Conservation (phyloP, 2,113 vertebrate species). For the Actinemys pallida region DNA sequence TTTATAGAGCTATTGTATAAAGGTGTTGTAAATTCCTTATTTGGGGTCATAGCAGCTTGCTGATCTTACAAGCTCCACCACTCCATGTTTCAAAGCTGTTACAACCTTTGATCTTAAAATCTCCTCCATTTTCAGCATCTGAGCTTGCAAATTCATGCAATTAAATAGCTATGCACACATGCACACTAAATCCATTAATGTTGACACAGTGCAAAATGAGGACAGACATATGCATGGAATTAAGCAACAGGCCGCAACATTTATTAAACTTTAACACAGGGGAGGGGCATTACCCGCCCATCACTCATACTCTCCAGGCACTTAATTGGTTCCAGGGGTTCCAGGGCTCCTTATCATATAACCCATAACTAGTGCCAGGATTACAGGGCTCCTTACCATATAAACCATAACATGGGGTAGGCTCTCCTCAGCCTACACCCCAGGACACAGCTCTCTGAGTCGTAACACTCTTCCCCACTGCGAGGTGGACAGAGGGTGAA, state of each 20-base stretch:
- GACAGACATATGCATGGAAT: not conserved
- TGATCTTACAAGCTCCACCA: constrained; percentile 31
- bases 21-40: constrained; percentile 42
- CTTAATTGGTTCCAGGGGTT: not conserved
- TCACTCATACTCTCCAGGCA: not conserved
- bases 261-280: not conserved
- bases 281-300: not conserved
- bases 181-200: not conserved
- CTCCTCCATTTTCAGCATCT: not conserved
- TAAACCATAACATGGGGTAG: not conserved
- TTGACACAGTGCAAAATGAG: not conserved
- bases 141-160: not conserved
- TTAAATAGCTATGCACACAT: not conserved
- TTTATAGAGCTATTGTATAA: constrained; percentile 31
- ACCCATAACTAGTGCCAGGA: too few relatives aligned
- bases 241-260: not conserved
- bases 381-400: not conserved
- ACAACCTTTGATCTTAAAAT: constrained; percentile 3
- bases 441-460: not conserved
- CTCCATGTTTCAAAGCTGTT: not conserved
- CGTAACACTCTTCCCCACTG: not conserved
- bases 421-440: not conserved
- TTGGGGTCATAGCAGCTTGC: constrained; percentile 13
- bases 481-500: not conserved
- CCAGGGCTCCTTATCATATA: not conserved